Conservation (phyloP, 2,888 invertebrate species). For the Coelopa pilipes region DNA sequence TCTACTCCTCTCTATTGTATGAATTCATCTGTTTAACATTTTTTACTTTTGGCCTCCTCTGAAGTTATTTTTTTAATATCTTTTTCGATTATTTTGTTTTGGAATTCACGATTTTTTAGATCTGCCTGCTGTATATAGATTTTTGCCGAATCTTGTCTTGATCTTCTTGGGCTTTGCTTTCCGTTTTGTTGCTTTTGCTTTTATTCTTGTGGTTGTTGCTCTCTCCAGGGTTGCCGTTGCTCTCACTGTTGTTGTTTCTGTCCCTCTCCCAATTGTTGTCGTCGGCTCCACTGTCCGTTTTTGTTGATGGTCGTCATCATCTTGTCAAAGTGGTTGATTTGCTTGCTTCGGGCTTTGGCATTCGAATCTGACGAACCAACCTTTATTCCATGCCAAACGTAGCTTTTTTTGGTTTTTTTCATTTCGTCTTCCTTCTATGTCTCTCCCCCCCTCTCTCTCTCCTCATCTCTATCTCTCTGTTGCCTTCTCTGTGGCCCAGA, state of each 20-base stretch:
- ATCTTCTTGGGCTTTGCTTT: not conserved
- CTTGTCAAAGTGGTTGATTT: constrained; percentile 29
- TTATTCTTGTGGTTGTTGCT: not conserved
- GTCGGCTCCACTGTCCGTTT: not conserved
- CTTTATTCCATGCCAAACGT: not conserved
- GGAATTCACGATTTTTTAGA: constrained; percentile 12
- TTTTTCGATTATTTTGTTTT: not conserved
- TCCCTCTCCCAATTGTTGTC: too few relatives aligned
- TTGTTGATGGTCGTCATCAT: constrained; percentile 25
- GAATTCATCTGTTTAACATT: constrained; percentile 21
- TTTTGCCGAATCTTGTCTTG: not conserved
- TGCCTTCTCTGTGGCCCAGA: too few relatives aligned
- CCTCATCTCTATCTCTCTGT: not conserved
- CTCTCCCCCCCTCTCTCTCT: too few relatives aligned
- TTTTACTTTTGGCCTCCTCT: constrained; percentile 10
- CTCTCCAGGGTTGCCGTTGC: too few relatives aligned
- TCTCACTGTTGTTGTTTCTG: not conserved
- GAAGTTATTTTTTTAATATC: constrained; percentile 9
- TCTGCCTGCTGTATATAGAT: not conserved
- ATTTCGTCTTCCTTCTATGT: too few relatives aligned
- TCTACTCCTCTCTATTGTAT: constrained; percentile 21
- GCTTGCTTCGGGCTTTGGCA: constrained; percentile 17
- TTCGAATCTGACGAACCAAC: constrained; percentile 7
- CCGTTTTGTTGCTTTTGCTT: not conserved
- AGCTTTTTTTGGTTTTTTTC: too few relatives aligned